phyloP scores from a whole-genome alignment of 2,888 invertebrate genomes.

The Leptura quadrifasciata region DNA sequence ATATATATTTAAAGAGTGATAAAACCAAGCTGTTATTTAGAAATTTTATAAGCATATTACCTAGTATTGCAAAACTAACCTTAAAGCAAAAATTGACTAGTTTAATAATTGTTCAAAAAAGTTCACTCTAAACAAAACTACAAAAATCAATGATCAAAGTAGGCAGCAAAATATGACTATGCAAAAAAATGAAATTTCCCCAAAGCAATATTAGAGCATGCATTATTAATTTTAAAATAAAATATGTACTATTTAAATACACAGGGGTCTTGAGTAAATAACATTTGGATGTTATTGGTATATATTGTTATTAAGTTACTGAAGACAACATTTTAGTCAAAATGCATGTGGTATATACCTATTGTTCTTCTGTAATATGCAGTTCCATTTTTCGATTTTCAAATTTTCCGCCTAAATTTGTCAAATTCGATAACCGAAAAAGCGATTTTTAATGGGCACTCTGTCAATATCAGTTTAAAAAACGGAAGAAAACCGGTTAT shows the following conservation, averaged over 20 bases:
- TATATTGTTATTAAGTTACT: neutral
- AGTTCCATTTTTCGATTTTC: no score
- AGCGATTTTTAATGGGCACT: no score
- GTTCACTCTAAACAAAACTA: neutral
- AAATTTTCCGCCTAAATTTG: no score
- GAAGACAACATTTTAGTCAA: neutral
- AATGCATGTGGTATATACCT: no score
- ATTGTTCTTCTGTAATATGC: no score
- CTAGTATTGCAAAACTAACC: constrained; percentile 23
- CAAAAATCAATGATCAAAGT: neutral
- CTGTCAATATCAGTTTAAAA: no score
- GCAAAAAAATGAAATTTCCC: neutral
- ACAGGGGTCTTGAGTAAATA: neutral
- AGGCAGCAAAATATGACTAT: constrained; percentile 4
- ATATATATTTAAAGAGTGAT: constrained; percentile 8
- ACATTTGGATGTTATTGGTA: no score
- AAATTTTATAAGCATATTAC: constrained; percentile 28
- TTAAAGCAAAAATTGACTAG: constrained; percentile 18
- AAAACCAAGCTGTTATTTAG: constrained; percentile 41
- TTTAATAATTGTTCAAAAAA: neutral
- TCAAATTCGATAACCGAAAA: no score
- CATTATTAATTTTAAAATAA: neutral
- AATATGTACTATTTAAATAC: neutral
- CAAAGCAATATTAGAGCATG: neutral
- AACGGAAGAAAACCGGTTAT: no score